These are phyloP conservation scores for Colostygia pectinataria DNA, from an alignment of 2,888 invertebrate species.

Conservation along the genomic window DNA sequence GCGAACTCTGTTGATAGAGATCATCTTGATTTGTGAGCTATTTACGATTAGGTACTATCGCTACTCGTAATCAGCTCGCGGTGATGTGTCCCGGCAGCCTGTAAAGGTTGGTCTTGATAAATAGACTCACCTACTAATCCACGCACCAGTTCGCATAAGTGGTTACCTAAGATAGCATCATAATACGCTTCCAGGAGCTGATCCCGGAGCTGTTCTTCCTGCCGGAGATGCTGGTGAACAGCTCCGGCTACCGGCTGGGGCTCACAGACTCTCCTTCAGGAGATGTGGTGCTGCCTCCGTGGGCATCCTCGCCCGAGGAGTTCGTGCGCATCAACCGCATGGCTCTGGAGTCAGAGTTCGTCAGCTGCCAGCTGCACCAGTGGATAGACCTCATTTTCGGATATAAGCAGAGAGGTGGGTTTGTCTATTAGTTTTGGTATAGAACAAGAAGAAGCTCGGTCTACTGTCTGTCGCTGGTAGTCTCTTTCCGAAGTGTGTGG, in stretches of 20 bases:
- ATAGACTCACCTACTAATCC: too few species aligned
- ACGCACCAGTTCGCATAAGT: too few species aligned
- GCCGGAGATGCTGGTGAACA: constrained; percentile 98
- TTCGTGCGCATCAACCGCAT: constrained; percentile 98
- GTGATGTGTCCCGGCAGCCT: too few species aligned
- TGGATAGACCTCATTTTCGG: constrained; percentile 99
- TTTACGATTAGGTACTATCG: too few species aligned
- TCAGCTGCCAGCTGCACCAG: constrained; percentile 99
- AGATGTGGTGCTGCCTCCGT: constrained; percentile 96
- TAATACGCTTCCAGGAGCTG: constrained; percentile 90
- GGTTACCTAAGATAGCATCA: too few species aligned
- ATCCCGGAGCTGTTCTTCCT: constrained; percentile 99
- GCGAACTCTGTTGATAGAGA: too few species aligned
- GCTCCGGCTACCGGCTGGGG: constrained; percentile 91
- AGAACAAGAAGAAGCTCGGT: too few species aligned
- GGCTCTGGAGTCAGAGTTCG: constrained; percentile 99
- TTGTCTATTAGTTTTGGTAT: neutral
- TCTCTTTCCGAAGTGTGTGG: too few species aligned
- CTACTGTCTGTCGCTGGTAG: too few species aligned
- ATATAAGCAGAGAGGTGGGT: constrained; percentile 95
- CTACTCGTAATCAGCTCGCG: too few species aligned
- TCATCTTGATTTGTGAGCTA: too few species aligned
- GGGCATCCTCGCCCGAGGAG: constrained; percentile 98
- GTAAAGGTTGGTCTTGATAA: too few species aligned
- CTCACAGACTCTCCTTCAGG: constrained; percentile 92